Evolutionary conservation across 2,113 vertebrate genomes (phyloP), one percentile per base, ranked within the genome.

Genomic region (Hippoglossus stenolepis): DNA sequence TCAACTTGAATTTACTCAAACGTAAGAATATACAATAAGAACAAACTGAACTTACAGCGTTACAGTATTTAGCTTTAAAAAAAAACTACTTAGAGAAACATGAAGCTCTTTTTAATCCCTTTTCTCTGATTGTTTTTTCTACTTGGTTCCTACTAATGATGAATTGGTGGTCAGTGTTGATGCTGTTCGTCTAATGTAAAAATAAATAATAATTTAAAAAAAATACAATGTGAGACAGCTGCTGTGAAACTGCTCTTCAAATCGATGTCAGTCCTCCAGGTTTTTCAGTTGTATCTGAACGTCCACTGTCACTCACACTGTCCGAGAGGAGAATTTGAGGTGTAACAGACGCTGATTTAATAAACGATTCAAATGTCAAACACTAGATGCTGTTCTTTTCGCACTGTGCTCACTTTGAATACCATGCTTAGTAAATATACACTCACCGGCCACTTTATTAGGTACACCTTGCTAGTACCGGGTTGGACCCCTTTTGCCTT

Each of bases 351-450:
- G 66, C 82, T 89, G 91, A 87, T 89, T 90, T 89, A 92, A 93
- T 93, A 92, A 93, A 92, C 45, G 15, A 88, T 79, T 91, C 70
- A 88, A 87, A 90, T 81, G 75, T 85, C 67, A 86, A 87, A 49
- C 3, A 28, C 0, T 0, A 28, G 11, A 21, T 15, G 18, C 45
- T 54, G 14, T 81, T 78, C 31, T 66, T 74, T 68, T 31, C 24
- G 11, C 47, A 23, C 24, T 21, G 12, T 60, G 58, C 40, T 11
- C 28, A 45, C 28, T 38, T 43, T 8, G 31, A 57, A 47, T 10
- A 26, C 49, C 40, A 65, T 47, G 28, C 31, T 54, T n/a, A 0
- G 23, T n/a, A 21, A 40, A 28, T 26, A 13, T 7, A 51, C 31
- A 31, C 6, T 31, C 31, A 31, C 6, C 31, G 31, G 31, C 6